Base-by-base conservation (phyloP, 2,113 vertebrate genomes). In the Poecile atricapillus region DNA sequence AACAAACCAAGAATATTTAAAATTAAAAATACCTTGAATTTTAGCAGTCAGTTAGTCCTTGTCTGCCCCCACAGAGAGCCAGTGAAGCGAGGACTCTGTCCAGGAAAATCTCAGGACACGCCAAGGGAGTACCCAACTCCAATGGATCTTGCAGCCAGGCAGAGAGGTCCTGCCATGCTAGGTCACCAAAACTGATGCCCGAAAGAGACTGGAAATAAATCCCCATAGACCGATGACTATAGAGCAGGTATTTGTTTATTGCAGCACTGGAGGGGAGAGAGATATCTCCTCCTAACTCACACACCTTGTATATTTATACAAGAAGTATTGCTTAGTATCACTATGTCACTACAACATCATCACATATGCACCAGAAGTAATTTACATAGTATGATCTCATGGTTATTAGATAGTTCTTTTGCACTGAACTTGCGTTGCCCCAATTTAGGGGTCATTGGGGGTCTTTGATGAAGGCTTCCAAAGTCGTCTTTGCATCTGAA, bases 51-150 rank as follows among this genome's bases (percentile, higher is more conserved):
- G 27, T 70, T 15, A 11, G 47, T 50, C 27, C 47, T 52, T 52
- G n/a, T 52, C 47, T 70, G 35, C 19, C 67, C 47, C 19, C 2
- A 5, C 27, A 70, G 67, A 70, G 35, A 52, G 47, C 47, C 4
- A 3, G 35, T 37, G 35, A 70, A 70, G 13, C 4, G 2, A 7
- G 2, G 17, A 68, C 9, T 49, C 44, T 33, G 33, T 49, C 16
- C 2, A 8, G 7, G 19, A 37, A 69, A 69, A 27, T 35, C 33
- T 7, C 4, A 5, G 46, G 24, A 33, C 1, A 2, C 2, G 18
- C 18, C 44, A 49, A 68, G 33, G 17, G 65, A 49, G 65, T 69
- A 25, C 25, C 13, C 25, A 69, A 37, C n/a, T 69, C 25, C n/a
- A 69, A 21, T 3, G 7, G 67, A 37, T 50, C 25, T 50, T 30